A percentile compares a stretch with the other conserved stretches of the same genome.
Conservation (phyloP, 2,113 vertebrate species). For the Rhegmatorhina hoffmannsi region DNA sequence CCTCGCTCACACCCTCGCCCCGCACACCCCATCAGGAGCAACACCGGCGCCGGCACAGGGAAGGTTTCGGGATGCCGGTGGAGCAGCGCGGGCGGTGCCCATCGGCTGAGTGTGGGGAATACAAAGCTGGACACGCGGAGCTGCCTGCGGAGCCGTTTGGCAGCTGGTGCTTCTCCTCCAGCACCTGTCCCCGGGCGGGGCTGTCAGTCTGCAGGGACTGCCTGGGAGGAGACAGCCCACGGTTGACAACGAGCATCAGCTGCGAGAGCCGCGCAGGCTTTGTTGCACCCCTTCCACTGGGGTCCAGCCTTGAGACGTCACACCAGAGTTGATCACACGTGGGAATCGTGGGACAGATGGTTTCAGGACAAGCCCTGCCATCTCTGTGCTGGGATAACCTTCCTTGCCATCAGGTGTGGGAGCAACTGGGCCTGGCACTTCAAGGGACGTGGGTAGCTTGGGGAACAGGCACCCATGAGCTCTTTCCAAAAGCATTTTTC, state of each 20-base stretch:
- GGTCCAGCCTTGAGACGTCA: neutral
- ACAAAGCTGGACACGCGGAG: neutral
- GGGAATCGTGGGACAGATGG: neutral
- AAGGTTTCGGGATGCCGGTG: neutral
- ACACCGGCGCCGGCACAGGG: neutral
- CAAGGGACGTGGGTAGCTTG: fast-evolving
- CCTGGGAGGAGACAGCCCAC: fast-evolving
- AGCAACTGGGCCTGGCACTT: neutral
- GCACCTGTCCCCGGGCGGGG: neutral
- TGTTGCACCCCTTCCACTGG: neutral
- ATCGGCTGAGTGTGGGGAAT: neutral
- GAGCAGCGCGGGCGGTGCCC: neutral
- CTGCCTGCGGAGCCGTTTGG: neutral
- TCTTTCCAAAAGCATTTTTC: neutral
- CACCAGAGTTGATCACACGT: fast-evolving
- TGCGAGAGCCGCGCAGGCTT: neutral
- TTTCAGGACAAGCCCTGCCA: neutral
- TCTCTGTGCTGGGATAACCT: neutral
- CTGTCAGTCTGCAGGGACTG: neutral
- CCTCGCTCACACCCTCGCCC: neutral
- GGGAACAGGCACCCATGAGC: neutral
- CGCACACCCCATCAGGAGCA: fast-evolving
- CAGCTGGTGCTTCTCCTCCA: neutral
- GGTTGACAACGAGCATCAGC: neutral
- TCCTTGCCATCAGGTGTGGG: fast-evolving